phyloP scores from a whole-genome alignment of 1,140 invertebrate species.

The Leptoteleia sp. region DNA sequence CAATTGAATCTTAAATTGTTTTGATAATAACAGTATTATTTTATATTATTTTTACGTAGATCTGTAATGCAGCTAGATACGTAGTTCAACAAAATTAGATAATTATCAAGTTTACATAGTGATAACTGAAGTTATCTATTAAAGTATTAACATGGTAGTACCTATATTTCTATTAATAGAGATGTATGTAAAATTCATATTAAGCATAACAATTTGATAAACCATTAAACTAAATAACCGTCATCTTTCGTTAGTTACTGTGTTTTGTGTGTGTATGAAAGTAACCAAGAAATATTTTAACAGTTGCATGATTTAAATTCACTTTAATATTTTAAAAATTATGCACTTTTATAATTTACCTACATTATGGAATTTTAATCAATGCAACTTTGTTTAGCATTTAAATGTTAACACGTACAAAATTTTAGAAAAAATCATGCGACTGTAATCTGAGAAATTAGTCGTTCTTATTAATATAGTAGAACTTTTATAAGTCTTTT shows the following conservation, averaged over 20 bases:
- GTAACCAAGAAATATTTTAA: too few species aligned
- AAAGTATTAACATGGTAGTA: slow-evolving; percentile 14
- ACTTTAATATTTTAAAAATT: too few species aligned
- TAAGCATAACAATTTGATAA: slow-evolving; percentile 9
- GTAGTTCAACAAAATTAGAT: slow-evolving; percentile 11
- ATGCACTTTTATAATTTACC: too few species aligned
- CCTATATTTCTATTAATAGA: slow-evolving; percentile 5
- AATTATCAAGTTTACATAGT: slow-evolving; percentile 17
- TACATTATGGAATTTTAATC: too few species aligned
- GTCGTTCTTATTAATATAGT: not conserved
- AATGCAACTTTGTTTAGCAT: too few species aligned
- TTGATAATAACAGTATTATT: slow-evolving; percentile 33
- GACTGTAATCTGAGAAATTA: slow-evolving; percentile 13
- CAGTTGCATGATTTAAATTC: slow-evolving; percentile 23
- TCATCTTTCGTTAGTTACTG: slow-evolving; percentile 7
- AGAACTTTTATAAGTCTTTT: slow-evolving; percentile 1
- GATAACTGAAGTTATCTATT: slow-evolving; percentile 14
- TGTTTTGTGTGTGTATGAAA: not conserved
- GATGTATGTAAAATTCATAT: slow-evolving; percentile 49
- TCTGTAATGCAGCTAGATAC: slow-evolving; percentile 8
- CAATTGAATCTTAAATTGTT: slow-evolving; percentile 10
- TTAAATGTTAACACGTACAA: too few species aligned
- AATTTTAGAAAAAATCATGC: slow-evolving; percentile 16
- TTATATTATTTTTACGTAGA: slow-evolving; percentile 25
- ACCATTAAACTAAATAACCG: slow-evolving; percentile 1